Evolutionary conservation across 2,797 vertebrate genomes (phyloP).

Genomic region (Aselliscus stoliczkanus): DNA sequence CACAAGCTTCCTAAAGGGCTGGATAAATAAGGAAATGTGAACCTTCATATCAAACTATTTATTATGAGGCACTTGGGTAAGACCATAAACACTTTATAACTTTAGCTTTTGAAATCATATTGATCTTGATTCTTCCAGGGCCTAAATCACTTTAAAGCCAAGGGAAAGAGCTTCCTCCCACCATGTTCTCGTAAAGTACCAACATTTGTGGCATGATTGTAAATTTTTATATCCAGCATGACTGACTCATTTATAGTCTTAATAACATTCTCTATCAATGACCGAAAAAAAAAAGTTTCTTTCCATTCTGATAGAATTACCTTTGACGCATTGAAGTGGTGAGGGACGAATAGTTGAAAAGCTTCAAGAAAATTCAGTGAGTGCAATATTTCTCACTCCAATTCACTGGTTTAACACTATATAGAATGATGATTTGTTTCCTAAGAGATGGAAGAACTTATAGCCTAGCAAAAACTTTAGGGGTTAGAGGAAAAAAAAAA

Average conservation of each 20-base stretch:
- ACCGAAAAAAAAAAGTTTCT: background rate
- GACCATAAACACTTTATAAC: background rate
- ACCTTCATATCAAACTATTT: background rate
- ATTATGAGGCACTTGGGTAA: background rate
- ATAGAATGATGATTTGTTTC: background rate
- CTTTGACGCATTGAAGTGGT: background rate
- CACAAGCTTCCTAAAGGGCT: background rate
- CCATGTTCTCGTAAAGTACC: background rate
- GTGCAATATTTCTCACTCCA: background rate
- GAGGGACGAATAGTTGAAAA: background rate
- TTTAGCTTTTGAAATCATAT: constrained; percentile 8
- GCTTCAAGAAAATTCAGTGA: background rate
- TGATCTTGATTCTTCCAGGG: background rate
- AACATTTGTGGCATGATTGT: background rate
- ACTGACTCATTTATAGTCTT: constrained; percentile 9
- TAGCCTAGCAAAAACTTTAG: background rate
- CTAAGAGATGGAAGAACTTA: background rate
- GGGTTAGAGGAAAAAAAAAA: background rate
- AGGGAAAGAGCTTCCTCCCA: background rate
- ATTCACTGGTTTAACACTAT: background rate
- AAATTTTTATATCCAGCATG: constrained; percentile 19
- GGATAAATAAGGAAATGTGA: constrained; percentile 1
- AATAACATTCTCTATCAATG: background rate
- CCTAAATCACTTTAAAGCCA: background rate
- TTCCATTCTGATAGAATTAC: background rate